Evolutionary conservation across 2,797 vertebrate species (phyloP).

Genomic region (Tenualosa thibaudeaui): DNA sequence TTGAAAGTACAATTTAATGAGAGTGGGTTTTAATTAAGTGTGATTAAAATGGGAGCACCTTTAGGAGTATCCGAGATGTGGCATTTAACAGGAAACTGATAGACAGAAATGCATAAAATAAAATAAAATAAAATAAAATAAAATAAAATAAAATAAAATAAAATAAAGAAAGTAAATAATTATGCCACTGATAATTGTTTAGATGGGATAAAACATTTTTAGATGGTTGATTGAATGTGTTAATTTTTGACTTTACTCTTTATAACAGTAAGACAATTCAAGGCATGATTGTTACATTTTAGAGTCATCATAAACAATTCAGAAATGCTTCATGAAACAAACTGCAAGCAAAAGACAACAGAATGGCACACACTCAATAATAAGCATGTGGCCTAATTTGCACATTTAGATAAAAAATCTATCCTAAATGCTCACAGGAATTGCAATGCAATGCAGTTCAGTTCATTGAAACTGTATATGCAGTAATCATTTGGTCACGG

Average conservation of each 20-base stretch:
- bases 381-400: neutral
- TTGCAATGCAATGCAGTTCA: neutral
- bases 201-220: no score
- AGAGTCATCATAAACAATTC: neutral
- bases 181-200: neutral
- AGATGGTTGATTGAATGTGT: no score
- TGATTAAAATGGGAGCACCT: neutral
- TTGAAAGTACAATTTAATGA: neutral
- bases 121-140: neutral
- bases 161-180: neutral
- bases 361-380: neutral
- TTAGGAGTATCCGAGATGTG: neutral
- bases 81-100: neutral
- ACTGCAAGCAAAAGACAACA: neutral
- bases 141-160: neutral
- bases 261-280: no score
- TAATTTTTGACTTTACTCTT: no score
- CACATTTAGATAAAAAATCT: neutral
- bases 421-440: neutral
- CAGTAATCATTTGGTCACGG: neutral
- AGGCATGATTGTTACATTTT: neutral
- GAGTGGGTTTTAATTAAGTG: neutral
- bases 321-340: neutral
- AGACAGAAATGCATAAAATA: neutral
- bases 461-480: neutral